These are phyloP conservation scores for Amphiprion percula DNA, from an alignment of 2,113 vertebrate species.

Conservation along the genomic window DNA sequence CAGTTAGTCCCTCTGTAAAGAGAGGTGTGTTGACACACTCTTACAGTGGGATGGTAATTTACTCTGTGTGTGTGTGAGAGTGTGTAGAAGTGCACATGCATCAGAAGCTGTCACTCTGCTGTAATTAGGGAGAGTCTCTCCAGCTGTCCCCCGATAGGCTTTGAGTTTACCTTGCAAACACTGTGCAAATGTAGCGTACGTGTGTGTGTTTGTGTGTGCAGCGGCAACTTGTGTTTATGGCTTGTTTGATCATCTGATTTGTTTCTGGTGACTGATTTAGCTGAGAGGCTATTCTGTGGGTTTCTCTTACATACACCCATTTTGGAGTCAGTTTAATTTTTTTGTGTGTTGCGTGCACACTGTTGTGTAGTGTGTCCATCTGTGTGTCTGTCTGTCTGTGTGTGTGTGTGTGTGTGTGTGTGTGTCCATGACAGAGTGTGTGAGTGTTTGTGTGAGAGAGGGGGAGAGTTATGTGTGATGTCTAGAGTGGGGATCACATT, in stretches of 20 bases:
- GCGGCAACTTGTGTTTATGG: slow-evolving; percentile 28
- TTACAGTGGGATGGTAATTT: slow-evolving; percentile 53
- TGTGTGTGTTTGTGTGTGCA: slow-evolving; percentile 14
- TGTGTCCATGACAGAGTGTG: slow-evolving; percentile 7
- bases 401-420: neutral
- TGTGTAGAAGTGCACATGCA: slow-evolving; percentile 35
- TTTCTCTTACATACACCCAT: slow-evolving; percentile 12
- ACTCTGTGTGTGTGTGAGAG: slow-evolving; percentile 32
- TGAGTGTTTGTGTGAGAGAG: slow-evolving; percentile 7
- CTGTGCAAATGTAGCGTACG: slow-evolving; percentile 35
- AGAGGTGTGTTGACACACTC: slow-evolving; percentile 72
- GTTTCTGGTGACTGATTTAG: slow-evolving; percentile 21
- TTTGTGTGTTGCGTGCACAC: neutral
- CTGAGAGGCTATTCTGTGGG: slow-evolving; percentile 1
- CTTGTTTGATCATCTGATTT: slow-evolving; percentile 54
- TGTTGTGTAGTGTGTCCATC: slow-evolving; percentile 22
- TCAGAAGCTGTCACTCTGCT: slow-evolving; percentile 68
- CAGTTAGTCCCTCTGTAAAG: slow-evolving; percentile 69
- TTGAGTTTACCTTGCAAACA: slow-evolving; percentile 71
- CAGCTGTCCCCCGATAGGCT: slow-evolving; percentile 54
- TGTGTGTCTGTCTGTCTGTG: slow-evolving; percentile 4
- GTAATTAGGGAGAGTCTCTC: slow-evolving; percentile 70
- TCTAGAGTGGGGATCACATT: slow-evolving; percentile 81
- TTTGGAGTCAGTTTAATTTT: slow-evolving; percentile 28
- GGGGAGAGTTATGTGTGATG: slow-evolving; percentile 56